Evolutionary conservation across 2,888 invertebrate species (phyloP), one percentile per base, ranked within the genome.

Genomic region (Micoletzkya japonica): DNA sequence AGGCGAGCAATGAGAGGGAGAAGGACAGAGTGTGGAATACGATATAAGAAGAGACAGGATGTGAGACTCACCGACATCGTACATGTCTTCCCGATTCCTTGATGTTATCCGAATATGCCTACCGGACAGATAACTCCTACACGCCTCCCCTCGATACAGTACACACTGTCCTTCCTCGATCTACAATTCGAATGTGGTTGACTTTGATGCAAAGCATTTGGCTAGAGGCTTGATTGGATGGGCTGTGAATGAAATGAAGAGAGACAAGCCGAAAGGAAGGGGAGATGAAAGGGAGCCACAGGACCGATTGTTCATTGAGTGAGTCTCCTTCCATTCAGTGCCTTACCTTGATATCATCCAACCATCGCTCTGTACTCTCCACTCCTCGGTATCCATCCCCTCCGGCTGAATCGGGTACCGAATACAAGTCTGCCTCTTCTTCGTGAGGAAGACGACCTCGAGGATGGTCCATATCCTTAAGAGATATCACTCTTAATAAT

Each of bases 31-130:
- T 20, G n/a, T n/a, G n/a, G n/a, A n/a, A n/a, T n/a, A n/a, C n/a
- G n/a, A n/a, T n/a, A n/a, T n/a, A n/a, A n/a, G n/a, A n/a, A 26
- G 26, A 54, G 17, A 26, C 7, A 54, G 17, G 54, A 24, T 20
- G 6, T 49, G 34, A 2, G 20, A 74, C 76, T 72, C 34, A 81
- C 81, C 82, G 39, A 82, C 78, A 70, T 85, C 85, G 70, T 84
- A 83, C 77, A 85, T 82, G 49, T 83, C 83, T 70, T 85, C 85
- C 37, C 85, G 70, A 56, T 77, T 80, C 60, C 83, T 83, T 30
- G 78, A 74, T n/a, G 81, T 83, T 71, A 85, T 76, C 78, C 82
- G 77, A 52, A 85, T 75, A 64, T 76, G 72, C 60, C 82, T 75
- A 37, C 85, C 84, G 61, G 76, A 74, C 52, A 85, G 74, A 68